phyloP scores from a whole-genome alignment of 1,140 invertebrate species.

The Dendrolimus kikuchii region DNA sequence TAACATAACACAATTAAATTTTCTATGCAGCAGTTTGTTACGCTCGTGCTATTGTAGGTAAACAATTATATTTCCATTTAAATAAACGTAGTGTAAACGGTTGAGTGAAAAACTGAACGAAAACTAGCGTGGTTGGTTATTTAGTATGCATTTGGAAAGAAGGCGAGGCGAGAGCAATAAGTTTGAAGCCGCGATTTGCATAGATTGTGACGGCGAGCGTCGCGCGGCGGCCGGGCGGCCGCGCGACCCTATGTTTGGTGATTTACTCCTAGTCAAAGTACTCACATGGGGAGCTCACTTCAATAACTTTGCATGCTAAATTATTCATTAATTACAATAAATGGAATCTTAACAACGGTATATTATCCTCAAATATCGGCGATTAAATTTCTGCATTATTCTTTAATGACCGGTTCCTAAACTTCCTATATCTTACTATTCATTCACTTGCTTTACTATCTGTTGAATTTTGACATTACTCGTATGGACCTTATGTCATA shows the following conservation, averaged over 20 bases:
- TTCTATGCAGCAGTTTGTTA: slow-evolving; percentile 1
- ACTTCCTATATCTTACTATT: too few species aligned
- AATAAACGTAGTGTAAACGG: slow-evolving; percentile 28
- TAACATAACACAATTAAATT: neutral
- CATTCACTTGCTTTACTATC: too few species aligned
- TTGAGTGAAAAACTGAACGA: slow-evolving; percentile 59
- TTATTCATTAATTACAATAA: too few species aligned
- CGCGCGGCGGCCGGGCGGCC: slow-evolving; percentile 22
- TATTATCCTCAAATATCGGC: too few species aligned
- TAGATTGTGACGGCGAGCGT: slow-evolving; percentile 47
- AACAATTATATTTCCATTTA: slow-evolving; percentile 31
- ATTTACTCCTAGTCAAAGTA: slow-evolving; percentile 30
- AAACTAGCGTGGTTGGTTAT: slow-evolving; percentile 46
- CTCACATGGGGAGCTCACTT: too few species aligned
- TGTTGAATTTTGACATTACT: too few species aligned
- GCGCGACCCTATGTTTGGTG: slow-evolving; percentile 38
- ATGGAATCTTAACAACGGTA: too few species aligned
- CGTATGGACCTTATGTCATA: too few species aligned
- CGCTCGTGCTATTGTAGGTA: neutral
- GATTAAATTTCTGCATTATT: too few species aligned
- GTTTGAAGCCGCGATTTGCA: slow-evolving; percentile 63
- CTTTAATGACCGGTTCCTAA: too few species aligned
- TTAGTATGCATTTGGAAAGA: slow-evolving; percentile 70
- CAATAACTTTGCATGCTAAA: too few species aligned
- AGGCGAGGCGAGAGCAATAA: slow-evolving; percentile 67